Evolutionary conservation across 2,797 vertebrate species (phyloP).

Genomic region (Poecilia wingei): DNA sequence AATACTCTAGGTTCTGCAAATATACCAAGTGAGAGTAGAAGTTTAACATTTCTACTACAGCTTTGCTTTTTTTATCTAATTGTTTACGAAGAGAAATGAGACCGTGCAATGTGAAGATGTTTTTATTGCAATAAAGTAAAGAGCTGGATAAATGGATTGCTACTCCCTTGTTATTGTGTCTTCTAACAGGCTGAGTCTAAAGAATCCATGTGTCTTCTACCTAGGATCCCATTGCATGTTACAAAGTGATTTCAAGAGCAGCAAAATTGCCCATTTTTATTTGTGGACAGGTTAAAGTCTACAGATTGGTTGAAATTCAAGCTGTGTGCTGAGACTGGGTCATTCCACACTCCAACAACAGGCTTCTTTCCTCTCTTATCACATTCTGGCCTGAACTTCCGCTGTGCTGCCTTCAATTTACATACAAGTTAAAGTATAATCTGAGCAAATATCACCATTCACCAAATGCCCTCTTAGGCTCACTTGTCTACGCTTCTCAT

Average conservation of each 20-base stretch:
- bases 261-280: constrained; percentile 57
- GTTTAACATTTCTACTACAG: not conserved
- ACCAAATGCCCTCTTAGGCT: constrained; percentile 32
- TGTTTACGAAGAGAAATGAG: not conserved
- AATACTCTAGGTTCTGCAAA: not conserved
- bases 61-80: not conserved
- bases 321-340: constrained; percentile 49
- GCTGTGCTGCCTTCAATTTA: constrained; percentile 40
- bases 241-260: constrained; percentile 40
- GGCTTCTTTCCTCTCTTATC: constrained; percentile 72
- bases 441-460: constrained; percentile 69
- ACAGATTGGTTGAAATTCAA: constrained; percentile 45
- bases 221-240: constrained; percentile 43
- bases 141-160: not conserved
- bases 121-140: not conserved
- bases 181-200: not conserved
- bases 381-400: constrained; percentile 58
- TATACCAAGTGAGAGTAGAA: not conserved
- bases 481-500: constrained; percentile 17
- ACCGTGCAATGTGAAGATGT: not conserved
- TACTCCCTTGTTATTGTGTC: not conserved
- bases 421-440: constrained; percentile 75
- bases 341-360: constrained; percentile 60
- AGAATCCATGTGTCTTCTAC: not conserved
- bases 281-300: constrained; percentile 75